Evolutionary conservation across 1,140 invertebrate species (phyloP), one percentile per base, ranked within the genome.

Genomic region (Tetragnatha versicolor): DNA sequence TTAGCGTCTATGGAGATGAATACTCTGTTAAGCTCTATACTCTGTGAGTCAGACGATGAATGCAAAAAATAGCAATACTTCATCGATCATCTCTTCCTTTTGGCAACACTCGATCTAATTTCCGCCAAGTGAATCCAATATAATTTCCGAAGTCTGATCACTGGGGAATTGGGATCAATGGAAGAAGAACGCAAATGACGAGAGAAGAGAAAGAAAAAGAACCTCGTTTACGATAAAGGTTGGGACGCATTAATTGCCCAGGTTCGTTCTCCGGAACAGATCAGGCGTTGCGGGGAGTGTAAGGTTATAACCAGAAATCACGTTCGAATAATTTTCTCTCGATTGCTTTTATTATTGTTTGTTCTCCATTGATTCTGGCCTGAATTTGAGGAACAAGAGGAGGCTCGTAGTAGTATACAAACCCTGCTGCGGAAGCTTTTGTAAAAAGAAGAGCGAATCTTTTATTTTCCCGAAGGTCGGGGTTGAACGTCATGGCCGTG

Each of bases 401-500:
- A 35, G 14, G n/a, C 2, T 37, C 47, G 39, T 53, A 53, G 47
- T 70, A 68, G 22, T 29, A n/a, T n/a, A 68, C 63, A 29, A 47
- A 66, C 63, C 49, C 63, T 45, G 33, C 60, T 63, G 49, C 55
- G 55, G 33, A 49, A 75, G 58, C 53, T 45, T n/a, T n/a, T n/a
- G n/a, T n/a, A n/a, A 55, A 70, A 53, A n/a, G 33, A n/a, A 27
- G 73, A 77, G 42, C 55, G 4, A 35, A 20, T 22, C 25, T 49
- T 66, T 72, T 60, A 68, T 29, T 73, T 61, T 73, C 17, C 33
- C 25, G 45, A 66, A 77, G 73, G 60, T 77, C 49, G 61, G 73
- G 47, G 58, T 66, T 77, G 61, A 77, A 77, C 73, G 73, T 77
- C 73, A 77, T 77, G 73, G 73, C 60, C 61, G 60, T 65, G 47